phyloP scores from a whole-genome alignment of 2,888 invertebrate genomes.

The Globia sparganii region DNA sequence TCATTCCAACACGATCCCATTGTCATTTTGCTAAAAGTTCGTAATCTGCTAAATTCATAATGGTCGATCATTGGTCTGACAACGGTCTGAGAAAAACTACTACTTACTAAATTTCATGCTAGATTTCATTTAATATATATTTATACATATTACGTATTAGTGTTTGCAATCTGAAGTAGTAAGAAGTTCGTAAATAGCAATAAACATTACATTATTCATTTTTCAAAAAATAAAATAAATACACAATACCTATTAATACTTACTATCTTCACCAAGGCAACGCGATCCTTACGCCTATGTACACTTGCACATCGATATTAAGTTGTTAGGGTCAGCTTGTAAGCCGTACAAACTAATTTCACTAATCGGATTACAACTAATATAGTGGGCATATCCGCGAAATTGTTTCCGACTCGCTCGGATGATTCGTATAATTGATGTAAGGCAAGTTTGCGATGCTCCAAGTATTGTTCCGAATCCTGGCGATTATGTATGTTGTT shows the following conservation, averaged over 20 bases:
- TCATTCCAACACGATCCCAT: no score
- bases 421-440: constrained; percentile 78
- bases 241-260: background rate
- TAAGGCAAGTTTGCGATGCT: constrained; percentile 56
- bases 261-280: background rate
- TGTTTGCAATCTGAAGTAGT: no score
- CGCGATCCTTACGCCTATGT: constrained; percentile 4
- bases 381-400: constrained; percentile 73
- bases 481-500: constrained; percentile 11
- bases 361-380: constrained; percentile 83
- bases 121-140: no score
- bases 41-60: no score
- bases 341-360: constrained; percentile 77
- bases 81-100: no score
- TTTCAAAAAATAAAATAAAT: no score
- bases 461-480: constrained; percentile 22
- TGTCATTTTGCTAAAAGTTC: no score
- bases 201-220: no score
- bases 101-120: no score
- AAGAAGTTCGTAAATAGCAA: no score
- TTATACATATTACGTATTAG: no score
- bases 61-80: no score
- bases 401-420: constrained; percentile 76
- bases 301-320: constrained; percentile 35
- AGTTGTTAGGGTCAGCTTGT: constrained; percentile 68